Percentiles rank a stretch among this genome's conserved stretches.
These are phyloP conservation scores for Drosophila tanythrix DNA, from an alignment of 2,888 invertebrate genomes.

Conservation along the genomic window DNA sequence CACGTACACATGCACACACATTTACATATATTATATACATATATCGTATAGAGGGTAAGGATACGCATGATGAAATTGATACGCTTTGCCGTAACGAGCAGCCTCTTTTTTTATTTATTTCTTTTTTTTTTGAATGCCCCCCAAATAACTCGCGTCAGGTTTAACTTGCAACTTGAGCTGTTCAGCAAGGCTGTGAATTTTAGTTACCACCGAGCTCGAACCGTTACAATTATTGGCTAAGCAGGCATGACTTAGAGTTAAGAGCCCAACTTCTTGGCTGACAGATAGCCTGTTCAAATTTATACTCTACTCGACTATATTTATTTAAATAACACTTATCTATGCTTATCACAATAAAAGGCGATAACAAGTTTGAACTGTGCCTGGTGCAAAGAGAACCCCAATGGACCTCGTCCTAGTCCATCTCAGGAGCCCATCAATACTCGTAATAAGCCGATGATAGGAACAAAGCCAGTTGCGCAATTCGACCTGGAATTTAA, in stretches of 20 bases:
- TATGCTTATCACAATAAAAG: background rate
- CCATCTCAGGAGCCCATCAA: background rate
- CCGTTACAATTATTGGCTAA: background rate
- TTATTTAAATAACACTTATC: background rate
- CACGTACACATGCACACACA: conserved; percentile 39
- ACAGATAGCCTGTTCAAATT: background rate
- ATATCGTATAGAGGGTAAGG: conserved; percentile 41
- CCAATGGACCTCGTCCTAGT: background rate
- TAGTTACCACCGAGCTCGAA: background rate
- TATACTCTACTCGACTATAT: background rate
- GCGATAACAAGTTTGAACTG: background rate
- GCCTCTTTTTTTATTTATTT: conserved; percentile 31
- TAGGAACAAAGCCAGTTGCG: background rate
- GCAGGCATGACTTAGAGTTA: background rate
- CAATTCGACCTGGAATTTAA: background rate
- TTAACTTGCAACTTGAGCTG: background rate
- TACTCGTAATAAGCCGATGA: background rate
- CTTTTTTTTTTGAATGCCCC: conserved; percentile 14
- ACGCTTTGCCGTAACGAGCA: conserved; percentile 68
- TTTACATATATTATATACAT: conserved; percentile 1
- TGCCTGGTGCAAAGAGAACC: no score
- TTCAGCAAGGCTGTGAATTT: background rate
- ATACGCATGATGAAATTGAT: conserved; percentile 79
- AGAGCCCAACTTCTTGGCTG: background rate
- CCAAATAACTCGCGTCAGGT: background rate